These are phyloP conservation scores for Drosophila fungiperda DNA, from an alignment of 2,888 invertebrate species.

Conservation along the genomic window DNA sequence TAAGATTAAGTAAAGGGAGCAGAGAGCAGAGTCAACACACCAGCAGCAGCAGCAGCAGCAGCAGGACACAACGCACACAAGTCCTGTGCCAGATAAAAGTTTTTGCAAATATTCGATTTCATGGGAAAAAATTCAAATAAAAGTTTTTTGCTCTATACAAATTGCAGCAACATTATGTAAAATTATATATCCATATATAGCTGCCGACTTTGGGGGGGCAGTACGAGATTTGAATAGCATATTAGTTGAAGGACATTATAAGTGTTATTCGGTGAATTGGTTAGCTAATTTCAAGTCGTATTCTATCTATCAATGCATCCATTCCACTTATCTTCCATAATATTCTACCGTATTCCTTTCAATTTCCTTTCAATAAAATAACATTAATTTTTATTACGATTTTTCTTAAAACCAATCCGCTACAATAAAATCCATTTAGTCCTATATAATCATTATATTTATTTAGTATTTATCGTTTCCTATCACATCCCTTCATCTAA, in stretches of 20 bases:
- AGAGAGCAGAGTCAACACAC: constrained; percentile 41
- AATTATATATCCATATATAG: constrained; percentile 73
- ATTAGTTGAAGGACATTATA: neutral
- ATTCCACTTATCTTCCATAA: neutral
- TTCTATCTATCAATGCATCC: neutral
- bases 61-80: constrained; percentile 19
- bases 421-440: constrained; percentile 3
- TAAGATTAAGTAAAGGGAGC: constrained; percentile 81
- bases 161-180: constrained; percentile 80
- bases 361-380: neutral
- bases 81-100: constrained; percentile 20
- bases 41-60: constrained; percentile 7
- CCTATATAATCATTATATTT: constrained; percentile 35
- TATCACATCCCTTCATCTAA: constrained; percentile 30
- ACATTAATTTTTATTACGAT: neutral
- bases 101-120: constrained; percentile 25
- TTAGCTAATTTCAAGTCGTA: neutral
- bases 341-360: neutral
- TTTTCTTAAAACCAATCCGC: neutral
- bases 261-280: neutral
- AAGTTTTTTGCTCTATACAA: constrained; percentile 64
- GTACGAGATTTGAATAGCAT: neutral
- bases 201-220: neutral
- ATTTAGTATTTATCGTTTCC: constrained; percentile 31
- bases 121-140: constrained; percentile 43